Evolutionary conservation across 2,888 invertebrate genomes (phyloP), one percentile per base, ranked within the genome.

Genomic region (Bombylius discolor): DNA sequence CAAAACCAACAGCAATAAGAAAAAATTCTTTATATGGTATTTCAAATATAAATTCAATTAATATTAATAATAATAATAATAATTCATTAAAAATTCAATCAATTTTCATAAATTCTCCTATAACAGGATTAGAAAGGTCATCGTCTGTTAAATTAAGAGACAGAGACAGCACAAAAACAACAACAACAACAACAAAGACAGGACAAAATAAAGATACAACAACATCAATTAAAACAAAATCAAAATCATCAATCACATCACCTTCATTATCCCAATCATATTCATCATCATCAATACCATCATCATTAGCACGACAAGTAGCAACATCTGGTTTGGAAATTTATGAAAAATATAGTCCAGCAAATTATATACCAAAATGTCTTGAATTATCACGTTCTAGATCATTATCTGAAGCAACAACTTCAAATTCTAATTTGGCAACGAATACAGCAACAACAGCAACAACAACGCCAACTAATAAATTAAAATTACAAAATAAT

Each of bases 331-430:
- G 78, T 2, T 81, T 85, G 42, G 86, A 87, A 60, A 72, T 87
- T 60, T 82, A 84, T 67, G 83, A 82, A 66, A 87, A 85, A 71
- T 88, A 88, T 68, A 87, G 87, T 46, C 85, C 87, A 51, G 79
- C 83, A 47, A 82, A 84, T 68, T 87, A 88, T 71, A 80, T 84
- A 66, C 86, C 87, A 59, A 74, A 72, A 67, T 69, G 69, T 70
- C 23, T 23, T 23, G 75, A 74, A 70, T 68, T 72, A 64, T 69
- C 71, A 71, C 72, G 74, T 70, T 75, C 74, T 67, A 73, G 74
- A 71, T 74, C 75, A 65, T 65, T 69, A 62, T 66, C 67, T 67
- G 72, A 70, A 57, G 61, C 65, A 57, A 64, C 55, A 55, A 23
- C 23, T 23, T 23, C 23, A 23, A 23, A 54, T 34, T 54, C 23